Percentiles rank a stretch among this genome's conserved stretches.
phyloP scores from a whole-genome alignment of 2,797 vertebrate species.

The Eupleurogrammus muticus region DNA sequence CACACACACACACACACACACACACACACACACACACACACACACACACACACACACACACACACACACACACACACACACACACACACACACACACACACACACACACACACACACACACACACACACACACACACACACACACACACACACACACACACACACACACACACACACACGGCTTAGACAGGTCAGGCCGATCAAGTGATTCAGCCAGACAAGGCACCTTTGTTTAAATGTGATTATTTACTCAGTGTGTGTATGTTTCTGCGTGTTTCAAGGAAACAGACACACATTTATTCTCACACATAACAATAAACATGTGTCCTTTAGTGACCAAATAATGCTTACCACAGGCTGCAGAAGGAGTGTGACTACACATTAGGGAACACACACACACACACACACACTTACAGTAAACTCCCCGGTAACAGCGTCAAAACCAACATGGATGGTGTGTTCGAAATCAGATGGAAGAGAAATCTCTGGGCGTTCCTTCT shows the following conservation, averaged over 20 bases:
- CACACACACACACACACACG: too few species aligned
- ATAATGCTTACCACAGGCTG: constrained; percentile 31
- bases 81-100: too few species aligned
- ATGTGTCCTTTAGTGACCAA: constrained; percentile 34
- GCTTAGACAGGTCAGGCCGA: constrained; percentile 48
- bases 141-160: too few species aligned
- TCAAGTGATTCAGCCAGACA: constrained; percentile 60
- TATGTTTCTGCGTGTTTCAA: background rate
- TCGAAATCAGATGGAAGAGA: constrained; percentile 96
- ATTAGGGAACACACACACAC: background rate
- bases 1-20: constrained; percentile 15
- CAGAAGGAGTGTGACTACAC: background rate
- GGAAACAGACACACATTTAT: constrained; percentile 15
- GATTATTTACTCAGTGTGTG: constrained; percentile 45
- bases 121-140: too few species aligned
- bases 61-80: background rate
- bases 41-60: too few species aligned
- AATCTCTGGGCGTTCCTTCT: constrained; percentile 94
- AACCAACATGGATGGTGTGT: constrained; percentile 96
- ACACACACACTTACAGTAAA: constrained; percentile 90
- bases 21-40: constrained; percentile 2
- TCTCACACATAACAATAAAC: constrained; percentile 38
- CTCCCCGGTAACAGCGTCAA: constrained; percentile 95
- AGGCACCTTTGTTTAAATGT: constrained; percentile 66
- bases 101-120: too few species aligned